Conservation (phyloP, 2,797 vertebrate species). For the Pempheris klunzingeri region DNA sequence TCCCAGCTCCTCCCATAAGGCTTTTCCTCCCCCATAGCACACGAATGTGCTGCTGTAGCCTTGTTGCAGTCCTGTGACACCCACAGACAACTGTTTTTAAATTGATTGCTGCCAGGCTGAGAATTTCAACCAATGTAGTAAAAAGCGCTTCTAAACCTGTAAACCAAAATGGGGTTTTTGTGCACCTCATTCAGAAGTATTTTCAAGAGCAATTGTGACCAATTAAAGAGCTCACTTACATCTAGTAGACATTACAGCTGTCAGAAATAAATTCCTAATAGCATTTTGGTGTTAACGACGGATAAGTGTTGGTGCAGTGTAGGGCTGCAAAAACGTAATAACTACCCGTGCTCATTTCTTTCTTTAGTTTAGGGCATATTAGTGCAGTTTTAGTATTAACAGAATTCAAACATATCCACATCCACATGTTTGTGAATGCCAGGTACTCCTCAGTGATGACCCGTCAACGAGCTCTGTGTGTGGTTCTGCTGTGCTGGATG, state of each 20-base stretch:
- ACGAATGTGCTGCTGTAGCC: too few relatives aligned
- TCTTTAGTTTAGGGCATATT: not conserved
- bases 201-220: slow-evolving; percentile 5
- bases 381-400: not conserved
- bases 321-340: not conserved
- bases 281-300: slow-evolving; percentile 9
- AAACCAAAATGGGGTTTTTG: not conserved
- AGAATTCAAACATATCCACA: not conserved
- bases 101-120: too few relatives aligned
- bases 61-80: too few relatives aligned
- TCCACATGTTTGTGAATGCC: slow-evolving; percentile 56
- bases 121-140: too few relatives aligned
- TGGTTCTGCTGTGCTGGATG: slow-evolving; percentile 85
- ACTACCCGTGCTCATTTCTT: not conserved
- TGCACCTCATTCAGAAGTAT: not conserved
- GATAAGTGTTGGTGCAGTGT: not conserved
- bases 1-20: too few relatives aligned
- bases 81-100: too few relatives aligned
- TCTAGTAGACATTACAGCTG: not conserved
- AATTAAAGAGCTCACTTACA: not conserved
- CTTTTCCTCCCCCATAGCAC: too few relatives aligned
- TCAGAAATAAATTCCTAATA: not conserved
- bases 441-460: slow-evolving; percentile 84
- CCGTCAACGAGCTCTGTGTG: slow-evolving; percentile 72
- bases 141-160: too few relatives aligned